Conservation (phyloP, 2,113 vertebrate genomes). For the Ictidomys tridecemlineatus region DNA sequence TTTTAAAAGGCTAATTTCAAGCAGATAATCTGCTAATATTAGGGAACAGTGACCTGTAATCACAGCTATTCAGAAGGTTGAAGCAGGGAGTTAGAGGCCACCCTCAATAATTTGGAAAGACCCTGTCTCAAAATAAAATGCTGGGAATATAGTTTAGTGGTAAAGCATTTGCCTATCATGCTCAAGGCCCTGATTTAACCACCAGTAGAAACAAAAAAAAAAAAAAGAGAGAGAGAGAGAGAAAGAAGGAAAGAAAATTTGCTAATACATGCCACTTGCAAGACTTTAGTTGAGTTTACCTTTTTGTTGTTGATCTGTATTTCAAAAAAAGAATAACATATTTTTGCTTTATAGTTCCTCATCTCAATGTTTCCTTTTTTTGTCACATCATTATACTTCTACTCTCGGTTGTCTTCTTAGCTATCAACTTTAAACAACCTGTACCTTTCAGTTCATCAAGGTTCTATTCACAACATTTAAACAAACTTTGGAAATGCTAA, state of each 20-base stretch:
- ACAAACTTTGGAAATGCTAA: neutral
- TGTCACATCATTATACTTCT: neutral
- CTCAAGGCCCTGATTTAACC: no score
- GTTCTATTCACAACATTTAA: slow-evolving; percentile 5
- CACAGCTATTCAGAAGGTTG: no score
- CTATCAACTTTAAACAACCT: neutral
- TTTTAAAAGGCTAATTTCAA: neutral
- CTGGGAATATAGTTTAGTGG: no score
- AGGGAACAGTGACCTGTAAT: no score
- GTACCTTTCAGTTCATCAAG: neutral
- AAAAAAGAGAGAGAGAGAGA: no score
- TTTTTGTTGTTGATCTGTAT: neutral
- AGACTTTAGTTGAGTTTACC: neutral
- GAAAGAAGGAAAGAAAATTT: neutral
- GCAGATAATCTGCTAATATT: neutral
- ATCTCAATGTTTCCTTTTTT: slow-evolving; percentile 34
- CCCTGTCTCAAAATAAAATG: no score
- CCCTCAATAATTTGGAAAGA: no score
- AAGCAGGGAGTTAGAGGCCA: no score
- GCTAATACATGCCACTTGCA: neutral
- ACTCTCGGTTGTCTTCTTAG: neutral
- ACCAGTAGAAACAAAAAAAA: no score
- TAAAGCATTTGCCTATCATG: no score
- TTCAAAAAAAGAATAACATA: slow-evolving; percentile 17
- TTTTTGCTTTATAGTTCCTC: slow-evolving; percentile 22